Evolutionary conservation across 2,113 vertebrate species (phyloP), one percentile per base, ranked within the genome.

Genomic region (Paracanthobrama guichenoti): DNA sequence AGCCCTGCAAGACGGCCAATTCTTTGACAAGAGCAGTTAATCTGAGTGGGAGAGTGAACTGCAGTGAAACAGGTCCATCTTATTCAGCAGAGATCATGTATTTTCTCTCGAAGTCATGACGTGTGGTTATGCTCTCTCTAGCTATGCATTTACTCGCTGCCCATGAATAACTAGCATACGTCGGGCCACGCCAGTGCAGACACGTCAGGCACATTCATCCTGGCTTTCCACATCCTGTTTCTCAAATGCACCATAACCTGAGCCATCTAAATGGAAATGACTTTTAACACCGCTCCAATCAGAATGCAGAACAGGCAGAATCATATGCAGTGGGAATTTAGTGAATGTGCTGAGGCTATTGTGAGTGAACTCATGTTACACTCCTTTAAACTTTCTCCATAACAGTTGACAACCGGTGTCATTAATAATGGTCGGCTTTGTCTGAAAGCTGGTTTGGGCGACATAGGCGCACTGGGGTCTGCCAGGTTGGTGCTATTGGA

Each of bases 251-350:
- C 83, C 64, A 42, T 67, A 53, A 78, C 71, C 79, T 62, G 50
- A 87, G 79, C 86, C 83, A 85, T 82, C 79, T 82, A 87, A 81
- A 84, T 87, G 82, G 86, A 87, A 81, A 87, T 84, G 28, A 84
- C 82, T 73, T 83, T 79, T 84, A 81, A 76, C 79, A 69, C 13
- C 9, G 6, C 66, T 28, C 39, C 35, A 67, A 59, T 84, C 64
- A 77, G 44, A 84, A 76, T 76, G 50, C 16, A 48, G 62, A 14
- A 24, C 44, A 55, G 46, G 71, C 18, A 5, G 11, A 48, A 84
- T 44, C 48, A 44, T 20, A 48, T 57, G 28, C 11, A 57, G 10
- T 16, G 6, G 62, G 42, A 44, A 26, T 44, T 26, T 28, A 42
- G 59, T 44, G 26, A 71, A 59, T 13, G 46, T 78, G 42, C 5